Evolutionary conservation across 1,140 invertebrate species (phyloP).

Genomic region (Dreissena rostriformis): DNA sequence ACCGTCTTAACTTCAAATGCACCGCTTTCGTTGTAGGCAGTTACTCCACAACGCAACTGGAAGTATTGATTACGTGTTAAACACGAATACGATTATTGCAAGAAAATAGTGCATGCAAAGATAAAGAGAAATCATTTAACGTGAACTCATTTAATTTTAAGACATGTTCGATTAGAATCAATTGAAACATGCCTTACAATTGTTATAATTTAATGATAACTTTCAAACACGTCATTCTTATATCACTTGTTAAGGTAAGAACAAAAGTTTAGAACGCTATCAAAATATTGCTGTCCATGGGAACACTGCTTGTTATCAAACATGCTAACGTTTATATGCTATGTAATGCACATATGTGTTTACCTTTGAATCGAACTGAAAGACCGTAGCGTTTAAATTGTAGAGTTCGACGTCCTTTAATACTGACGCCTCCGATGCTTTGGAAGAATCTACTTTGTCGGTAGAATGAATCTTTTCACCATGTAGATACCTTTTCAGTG

Average conservation of each 20-base stretch:
- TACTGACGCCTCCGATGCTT: neutral
- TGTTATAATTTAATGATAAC: neutral
- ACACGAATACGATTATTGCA: neutral
- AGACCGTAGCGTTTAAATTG: neutral
- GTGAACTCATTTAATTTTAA: neutral
- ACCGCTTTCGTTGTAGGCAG: constrained; percentile 17
- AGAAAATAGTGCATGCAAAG: neutral
- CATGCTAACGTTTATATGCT: no score
- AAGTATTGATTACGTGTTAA: neutral
- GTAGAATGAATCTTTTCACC: neutral
- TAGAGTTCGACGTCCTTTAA: neutral
- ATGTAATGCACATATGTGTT: neutral
- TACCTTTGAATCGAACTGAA: constrained; percentile 8
- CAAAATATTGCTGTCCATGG: neutral
- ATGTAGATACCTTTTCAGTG: neutral
- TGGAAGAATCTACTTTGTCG: neutral
- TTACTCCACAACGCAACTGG: constrained; percentile 7
- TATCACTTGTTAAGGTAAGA: no score
- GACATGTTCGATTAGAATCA: no score
- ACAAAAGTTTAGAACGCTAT: no score
- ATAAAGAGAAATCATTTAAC: neutral
- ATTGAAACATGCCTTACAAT: no score
- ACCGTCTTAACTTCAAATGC: neutral
- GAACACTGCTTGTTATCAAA: neutral
- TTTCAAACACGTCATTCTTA: no score